These are phyloP conservation scores for Drosophila leonis DNA, from an alignment of 2,888 invertebrate species.

Conservation along the genomic window DNA sequence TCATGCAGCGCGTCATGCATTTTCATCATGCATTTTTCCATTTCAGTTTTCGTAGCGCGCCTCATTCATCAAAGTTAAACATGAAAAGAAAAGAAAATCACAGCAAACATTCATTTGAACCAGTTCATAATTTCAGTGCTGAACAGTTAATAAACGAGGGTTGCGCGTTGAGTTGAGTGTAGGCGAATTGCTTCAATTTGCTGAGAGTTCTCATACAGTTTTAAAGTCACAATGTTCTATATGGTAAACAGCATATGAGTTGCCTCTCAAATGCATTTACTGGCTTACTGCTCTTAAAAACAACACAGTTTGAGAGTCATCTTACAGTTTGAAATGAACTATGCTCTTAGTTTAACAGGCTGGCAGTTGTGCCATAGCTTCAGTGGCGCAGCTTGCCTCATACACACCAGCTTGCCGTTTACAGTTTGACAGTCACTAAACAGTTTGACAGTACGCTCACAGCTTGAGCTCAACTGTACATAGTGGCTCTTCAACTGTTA, in stretches of 20 bases:
- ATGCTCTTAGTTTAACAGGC: not conserved
- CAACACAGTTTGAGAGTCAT: no score
- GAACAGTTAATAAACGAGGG: conserved; percentile 23
- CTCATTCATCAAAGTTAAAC: conserved; percentile 23
- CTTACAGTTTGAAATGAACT: not conserved
- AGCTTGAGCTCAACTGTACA: not conserved
- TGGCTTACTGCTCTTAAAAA: no score
- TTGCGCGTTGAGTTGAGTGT: conserved; percentile 17
- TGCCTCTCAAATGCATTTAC: no score
- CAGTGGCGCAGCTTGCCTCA: no score
- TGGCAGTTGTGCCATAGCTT: not conserved
- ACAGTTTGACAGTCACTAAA: not conserved
- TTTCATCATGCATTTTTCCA: conserved; percentile 45
- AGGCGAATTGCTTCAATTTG: not conserved
- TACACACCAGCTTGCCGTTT: no score
- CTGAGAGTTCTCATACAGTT: not conserved
- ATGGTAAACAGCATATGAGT: not conserved
- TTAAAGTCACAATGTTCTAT: not conserved
- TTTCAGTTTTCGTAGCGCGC: conserved; percentile 36
- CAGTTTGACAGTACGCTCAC: not conserved
- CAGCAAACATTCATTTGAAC: conserved; percentile 31
- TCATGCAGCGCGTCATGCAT: not conserved
- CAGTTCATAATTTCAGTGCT: conserved; percentile 3
- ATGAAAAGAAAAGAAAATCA: not conserved
- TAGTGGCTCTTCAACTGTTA: not conserved